Conservation (phyloP, 2,113 vertebrate genomes). For the Crotalus horridus region DNA sequence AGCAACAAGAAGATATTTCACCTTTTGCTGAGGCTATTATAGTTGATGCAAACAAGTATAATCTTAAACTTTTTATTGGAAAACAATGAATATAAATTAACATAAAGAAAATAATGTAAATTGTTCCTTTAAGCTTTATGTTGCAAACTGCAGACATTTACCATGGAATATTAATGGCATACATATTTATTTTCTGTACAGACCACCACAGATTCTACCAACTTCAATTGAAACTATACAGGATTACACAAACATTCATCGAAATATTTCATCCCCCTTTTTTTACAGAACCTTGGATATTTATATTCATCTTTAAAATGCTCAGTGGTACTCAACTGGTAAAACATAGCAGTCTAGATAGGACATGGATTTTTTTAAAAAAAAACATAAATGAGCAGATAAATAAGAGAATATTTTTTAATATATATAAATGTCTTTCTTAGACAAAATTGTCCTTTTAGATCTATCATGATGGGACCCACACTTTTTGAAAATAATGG, state of each 20-base stretch:
- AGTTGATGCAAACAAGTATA: not conserved
- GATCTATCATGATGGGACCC: not conserved
- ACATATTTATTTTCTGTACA: not conserved
- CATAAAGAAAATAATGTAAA: not conserved
- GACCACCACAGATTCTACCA: not conserved
- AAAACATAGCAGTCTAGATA: not conserved
- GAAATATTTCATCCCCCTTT: accelerated
- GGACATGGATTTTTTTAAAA: not conserved
- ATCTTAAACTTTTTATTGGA: not conserved
- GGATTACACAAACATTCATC: not conserved
- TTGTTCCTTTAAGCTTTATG: not conserved
- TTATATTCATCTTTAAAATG: accelerated
- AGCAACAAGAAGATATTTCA: not conserved
- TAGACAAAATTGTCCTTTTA: not conserved
- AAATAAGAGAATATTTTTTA: not conserved
- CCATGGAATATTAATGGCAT: not conserved
- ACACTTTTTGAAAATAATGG: not conserved
- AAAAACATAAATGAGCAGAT: not conserved
- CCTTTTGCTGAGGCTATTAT: not conserved
- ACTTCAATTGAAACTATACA: not conserved
- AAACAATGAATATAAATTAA: not conserved
- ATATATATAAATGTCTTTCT: not conserved
- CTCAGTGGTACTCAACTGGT: not conserved
- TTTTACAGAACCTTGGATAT: not conserved
- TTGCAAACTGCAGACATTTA: not conserved